Evolutionary conservation across 2,113 vertebrate genomes (phyloP), one percentile per base, ranked within the genome.

Genomic region (Cacatua alba): DNA sequence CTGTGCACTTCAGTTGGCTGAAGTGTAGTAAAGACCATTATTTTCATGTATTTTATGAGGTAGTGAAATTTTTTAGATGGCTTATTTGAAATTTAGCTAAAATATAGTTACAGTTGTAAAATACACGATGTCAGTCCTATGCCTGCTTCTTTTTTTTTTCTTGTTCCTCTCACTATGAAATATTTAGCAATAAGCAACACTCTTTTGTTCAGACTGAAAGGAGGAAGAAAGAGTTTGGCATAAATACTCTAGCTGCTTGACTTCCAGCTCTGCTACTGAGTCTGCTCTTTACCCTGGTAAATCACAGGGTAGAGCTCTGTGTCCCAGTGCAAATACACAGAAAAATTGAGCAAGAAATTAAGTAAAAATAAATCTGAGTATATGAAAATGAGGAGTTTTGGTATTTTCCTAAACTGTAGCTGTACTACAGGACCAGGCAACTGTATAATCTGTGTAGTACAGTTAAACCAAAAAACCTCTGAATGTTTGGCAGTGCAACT

Each of bases 31-130:
- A 91, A 91, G 65, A 78, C 49, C 49, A 57, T 92, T 86, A 96
- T 96, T 95, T 94, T 60, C 52, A 78, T 62, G 35, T 86, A 74
- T 90, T 97, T 94, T 95, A 94, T 87, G 92, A 96, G 96, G 86
- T 94, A 94, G 83, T 87, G 92, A 92, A 96, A 94, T 94, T 90
- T 95, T 82, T 93, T 82, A 82, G 88, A 87, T 67, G 2, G 71
- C 86, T 94, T 95, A 89, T 92, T 95, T 96, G 96, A 96, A 96
- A 92, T 91, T 71, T 74, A 85, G 86, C 53, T 91, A 62, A 35
- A 59, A 88, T 90, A 81, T 4, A 85, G 62, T 84, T 76, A 48
- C 8, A 71, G 60, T 83, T 88, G 79, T 82, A 92, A 94, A 88
- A 83, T 11, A 64, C 16, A 25, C 68, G 53, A 4, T 62, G 64